Conservation (phyloP, 2,888 invertebrate genomes). For the Liopterus haemorrhoidalis region DNA sequence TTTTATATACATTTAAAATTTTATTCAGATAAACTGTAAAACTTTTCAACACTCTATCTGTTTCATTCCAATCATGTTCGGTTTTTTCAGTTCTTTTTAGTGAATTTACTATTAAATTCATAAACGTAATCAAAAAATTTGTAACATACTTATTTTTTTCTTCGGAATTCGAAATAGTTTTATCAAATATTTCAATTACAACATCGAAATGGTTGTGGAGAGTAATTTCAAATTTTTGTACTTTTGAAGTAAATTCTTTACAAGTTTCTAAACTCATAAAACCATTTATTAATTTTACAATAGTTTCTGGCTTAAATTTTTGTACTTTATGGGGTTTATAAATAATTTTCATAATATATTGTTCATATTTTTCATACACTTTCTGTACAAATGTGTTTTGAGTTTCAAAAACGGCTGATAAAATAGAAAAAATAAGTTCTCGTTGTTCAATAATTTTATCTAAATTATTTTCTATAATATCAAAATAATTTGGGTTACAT, state of each 20-base stretch:
- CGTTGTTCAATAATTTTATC: constrained; percentile 52
- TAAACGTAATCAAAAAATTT: constrained; percentile 52
- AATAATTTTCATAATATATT: constrained; percentile 57
- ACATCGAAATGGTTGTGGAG: constrained; percentile 56
- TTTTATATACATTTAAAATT: constrained; percentile 14
- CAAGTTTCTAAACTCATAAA: constrained; percentile 56
- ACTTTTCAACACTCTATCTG: constrained; percentile 28
- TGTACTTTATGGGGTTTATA: constrained; percentile 67
- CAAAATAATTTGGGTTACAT: constrained; percentile 48
- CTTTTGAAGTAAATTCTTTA: constrained; percentile 52
- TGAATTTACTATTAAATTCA: constrained; percentile 50
- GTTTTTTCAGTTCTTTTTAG: constrained; percentile 44
- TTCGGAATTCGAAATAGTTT: constrained; percentile 44
- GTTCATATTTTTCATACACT: constrained; percentile 56
- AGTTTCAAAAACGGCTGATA: constrained; percentile 47
- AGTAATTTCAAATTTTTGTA: constrained; percentile 56
- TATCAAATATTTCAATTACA: constrained; percentile 52
- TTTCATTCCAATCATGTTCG: constrained; percentile 31
- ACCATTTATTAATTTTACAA: constrained; percentile 54
- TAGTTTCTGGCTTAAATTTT: constrained; percentile 57
- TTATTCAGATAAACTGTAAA: constrained; percentile 30
- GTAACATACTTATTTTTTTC: constrained; percentile 45
- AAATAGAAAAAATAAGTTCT: constrained; percentile 59
- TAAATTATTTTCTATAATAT: constrained; percentile 48
- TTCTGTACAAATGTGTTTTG: constrained; percentile 48